Conservation (phyloP, 2,797 vertebrate genomes). For the Toxotes lorentzi region DNA sequence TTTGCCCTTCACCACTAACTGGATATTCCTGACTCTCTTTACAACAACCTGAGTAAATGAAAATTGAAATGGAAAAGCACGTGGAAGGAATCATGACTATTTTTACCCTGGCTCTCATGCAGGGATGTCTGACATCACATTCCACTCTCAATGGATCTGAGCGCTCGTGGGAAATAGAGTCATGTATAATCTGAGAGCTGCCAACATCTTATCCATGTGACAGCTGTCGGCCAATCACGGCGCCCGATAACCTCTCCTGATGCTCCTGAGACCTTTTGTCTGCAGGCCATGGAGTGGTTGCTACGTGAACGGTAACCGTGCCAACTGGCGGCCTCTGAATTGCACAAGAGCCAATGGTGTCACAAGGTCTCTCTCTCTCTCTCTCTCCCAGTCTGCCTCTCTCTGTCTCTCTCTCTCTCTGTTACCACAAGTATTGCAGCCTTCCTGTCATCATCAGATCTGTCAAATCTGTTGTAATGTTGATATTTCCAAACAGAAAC, state of each 20-base stretch:
- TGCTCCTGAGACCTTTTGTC: constrained; percentile 45
- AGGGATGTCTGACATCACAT: constrained; percentile 8
- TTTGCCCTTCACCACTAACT: neutral
- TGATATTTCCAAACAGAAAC: neutral
- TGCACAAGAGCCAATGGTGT: neutral
- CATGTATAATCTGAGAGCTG: constrained; percentile 14
- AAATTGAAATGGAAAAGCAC: neutral
- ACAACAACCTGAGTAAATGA: neutral
- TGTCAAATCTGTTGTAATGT: constrained; percentile 3
- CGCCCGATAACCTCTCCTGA: constrained; percentile 14
- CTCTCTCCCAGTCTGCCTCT: neutral
- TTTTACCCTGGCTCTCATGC: constrained; percentile 16
- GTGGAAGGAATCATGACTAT: constrained; percentile 11
- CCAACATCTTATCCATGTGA: constrained; percentile 28
- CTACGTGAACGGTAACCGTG: neutral
- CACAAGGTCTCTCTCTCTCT: neutral
- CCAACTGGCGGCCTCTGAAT: constrained; percentile 30
- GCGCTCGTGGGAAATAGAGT: constrained; percentile 17
- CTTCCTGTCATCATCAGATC: neutral
- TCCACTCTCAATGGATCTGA: neutral
- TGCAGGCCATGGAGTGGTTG: constrained; percentile 2
- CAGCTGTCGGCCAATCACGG: constrained; percentile 28
- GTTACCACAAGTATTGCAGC: constrained; percentile 4
- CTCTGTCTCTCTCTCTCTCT: neutral
- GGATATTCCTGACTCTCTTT: neutral